Evolutionary conservation across 92 coral and sea anemone genomes (phyloP), one percentile per base, ranked within the genome.

Genomic region (Parazoanthus swiftii): DNA sequence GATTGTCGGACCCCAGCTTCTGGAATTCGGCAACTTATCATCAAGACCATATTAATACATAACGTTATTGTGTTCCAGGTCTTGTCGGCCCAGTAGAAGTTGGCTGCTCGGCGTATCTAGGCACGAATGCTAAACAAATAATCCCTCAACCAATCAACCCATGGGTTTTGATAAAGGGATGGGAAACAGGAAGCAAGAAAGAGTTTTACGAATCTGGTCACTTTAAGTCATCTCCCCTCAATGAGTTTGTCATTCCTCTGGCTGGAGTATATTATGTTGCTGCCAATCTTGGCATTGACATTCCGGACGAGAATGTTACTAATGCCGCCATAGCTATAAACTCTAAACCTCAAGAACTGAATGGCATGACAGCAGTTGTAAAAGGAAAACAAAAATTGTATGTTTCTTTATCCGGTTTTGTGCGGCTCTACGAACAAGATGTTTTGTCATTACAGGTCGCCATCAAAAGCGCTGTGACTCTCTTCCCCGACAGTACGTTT

Each of bases 121-220:
- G 77, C 18, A 46, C 86, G 4, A 72, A 2, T 44, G 39, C 39
- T 70, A 7, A 50, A 29, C 78, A 10, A 43, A 37, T 83, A 23
- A 14, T 8, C 6, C 43, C 86, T 68, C 77, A 43, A 29, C 65
- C 77, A 14, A 13, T 70, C 77, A 48, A 70, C 18, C 44, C 37
- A 8, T 67, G 77, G 86, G 26, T 71, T 25, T 25, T 72, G 9
- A 48, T 83, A 43, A 83, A 83, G 67, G 78, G 63, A 20, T 83
- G 86, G 86, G 18, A 68, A 20, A 83, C 67, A 43, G 4, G 39
- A 11, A 63, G 77, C 9, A 83, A 73, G 73, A 70, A 42, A 44
- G 77, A 66, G 29, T 83, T 73, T 68, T 83, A 83, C 39, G 77
- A 83, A 10, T 83, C 86, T 7, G 86, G 86, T 25, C 86, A 83